Base-by-base conservation (phyloP, 2,888 invertebrate species). In the Toxonevra muliebris region DNA sequence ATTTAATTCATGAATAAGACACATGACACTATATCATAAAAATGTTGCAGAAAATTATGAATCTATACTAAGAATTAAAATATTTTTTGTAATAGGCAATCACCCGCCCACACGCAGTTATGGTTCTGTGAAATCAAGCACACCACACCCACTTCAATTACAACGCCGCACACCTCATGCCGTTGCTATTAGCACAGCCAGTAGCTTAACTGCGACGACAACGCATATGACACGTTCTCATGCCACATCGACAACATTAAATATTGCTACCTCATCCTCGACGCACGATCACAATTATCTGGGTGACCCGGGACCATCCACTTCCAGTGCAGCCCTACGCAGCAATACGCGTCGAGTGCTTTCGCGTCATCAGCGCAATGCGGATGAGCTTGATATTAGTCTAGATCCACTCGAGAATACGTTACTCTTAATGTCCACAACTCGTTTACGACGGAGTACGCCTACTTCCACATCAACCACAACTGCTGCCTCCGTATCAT, bases 361-460 rank as follows among this genome's bases (percentile, higher is more conserved):
- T 19, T 85, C 85, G 1, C 80, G 86, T 0, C 85, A 85, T 76
- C 84, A 85, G 68, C 79, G 84, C 1, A 85, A 84, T 69, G 83
- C 84, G 1, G 83, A 84, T 68, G 84, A 85, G 71, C 73, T 83
- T 63, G 85, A 85, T 70, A 71, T 72, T 19, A 79, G 77, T 41
- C 64, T 74, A 9, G 83, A 83, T 71, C 79, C 78, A 5, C 65
- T 82, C 1, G 80, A 79, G 62, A 80, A 72, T 69, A 71, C 72
- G 42, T 62, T 76, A 42, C 69, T 80, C 19, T 64, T 76, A 17
- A 72, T 74, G 41, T 75, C 77, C 48, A 67, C 75, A 5, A 73
- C 76, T 20, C 77, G 81, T 2, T 65, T 78, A 43, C 78, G 84
- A 68, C 78, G 81, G 15, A 76, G 83, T 45, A 71, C 81, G 41